Evolutionary conservation across 2,888 invertebrate genomes (phyloP).

Genomic region (Galerucella pusilla): DNA sequence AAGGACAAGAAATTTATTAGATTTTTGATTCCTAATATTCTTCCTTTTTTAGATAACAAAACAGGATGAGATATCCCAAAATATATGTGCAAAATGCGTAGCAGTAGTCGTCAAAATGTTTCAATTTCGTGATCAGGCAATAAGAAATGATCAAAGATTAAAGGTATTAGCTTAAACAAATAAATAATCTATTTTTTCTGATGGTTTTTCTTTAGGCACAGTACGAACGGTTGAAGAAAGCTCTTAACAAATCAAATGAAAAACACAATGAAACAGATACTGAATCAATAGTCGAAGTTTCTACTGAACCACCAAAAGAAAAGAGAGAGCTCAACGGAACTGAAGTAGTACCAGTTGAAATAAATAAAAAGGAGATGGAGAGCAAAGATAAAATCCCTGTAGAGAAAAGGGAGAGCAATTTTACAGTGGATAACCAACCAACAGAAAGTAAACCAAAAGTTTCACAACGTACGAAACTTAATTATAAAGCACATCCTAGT

Average conservation of each 20-base stretch:
- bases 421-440: too few relatives aligned
- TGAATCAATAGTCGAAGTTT: too few relatives aligned
- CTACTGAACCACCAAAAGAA: too few relatives aligned
- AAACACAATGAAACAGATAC: conserved; percentile 16
- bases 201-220: conserved; percentile 38
- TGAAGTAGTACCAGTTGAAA: too few relatives aligned
- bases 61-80: conserved; percentile 47
- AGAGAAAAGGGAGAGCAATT: too few relatives aligned
- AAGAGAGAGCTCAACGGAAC: too few relatives aligned
- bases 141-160: conserved; percentile 46
- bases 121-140: conserved; percentile 48
- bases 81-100: conserved; percentile 51
- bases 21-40: background rate
- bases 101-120: conserved; percentile 48
- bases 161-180: conserved; percentile 44
- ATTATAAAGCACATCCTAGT: conserved; percentile 46
- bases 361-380: too few relatives aligned
- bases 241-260: conserved; percentile 27
- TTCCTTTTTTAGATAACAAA: conserved; percentile 49
- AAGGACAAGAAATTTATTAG: too few relatives aligned
- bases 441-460: background rate
- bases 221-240: conserved; percentile 33
- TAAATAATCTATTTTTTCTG: background rate
- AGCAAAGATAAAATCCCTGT: too few relatives aligned
- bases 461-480: background rate